These are phyloP conservation scores for Norana najaformis DNA, from an alignment of 2,888 invertebrate genomes.

Conservation along the genomic window DNA sequence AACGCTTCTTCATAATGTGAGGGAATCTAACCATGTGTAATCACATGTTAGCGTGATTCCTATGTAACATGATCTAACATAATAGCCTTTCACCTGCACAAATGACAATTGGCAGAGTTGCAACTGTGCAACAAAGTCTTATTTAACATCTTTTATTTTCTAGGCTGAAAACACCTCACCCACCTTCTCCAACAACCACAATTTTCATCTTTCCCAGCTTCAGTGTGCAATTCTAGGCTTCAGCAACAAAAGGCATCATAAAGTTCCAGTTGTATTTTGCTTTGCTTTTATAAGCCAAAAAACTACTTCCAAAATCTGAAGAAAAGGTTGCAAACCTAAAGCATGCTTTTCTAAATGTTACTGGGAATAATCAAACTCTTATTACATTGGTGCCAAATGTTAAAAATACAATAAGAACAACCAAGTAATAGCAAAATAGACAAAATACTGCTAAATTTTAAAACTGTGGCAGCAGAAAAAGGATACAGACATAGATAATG, in stretches of 20 bases:
- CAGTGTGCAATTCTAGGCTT: no score
- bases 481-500: conserved; percentile 90
- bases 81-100: not conserved
- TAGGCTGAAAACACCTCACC: not conserved
- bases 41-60: no score
- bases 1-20: not conserved
- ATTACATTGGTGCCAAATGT: not conserved
- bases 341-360: not conserved
- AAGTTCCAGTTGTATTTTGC: no score
- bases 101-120: not conserved
- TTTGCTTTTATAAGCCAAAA: no score
- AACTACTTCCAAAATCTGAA: no score
- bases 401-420: not conserved
- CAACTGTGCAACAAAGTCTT: no score
- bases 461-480: conserved; percentile 63
- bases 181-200: no score
- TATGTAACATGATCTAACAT: not conserved
- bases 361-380: not conserved
- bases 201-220: no score
- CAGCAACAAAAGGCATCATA: no score
- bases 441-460: not conserved
- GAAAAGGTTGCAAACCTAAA: not conserved
- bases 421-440: not conserved
- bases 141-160: no score
- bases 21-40: no score